Base-by-base conservation (phyloP, 2,888 invertebrate genomes). In the Corythucha ciliata region DNA sequence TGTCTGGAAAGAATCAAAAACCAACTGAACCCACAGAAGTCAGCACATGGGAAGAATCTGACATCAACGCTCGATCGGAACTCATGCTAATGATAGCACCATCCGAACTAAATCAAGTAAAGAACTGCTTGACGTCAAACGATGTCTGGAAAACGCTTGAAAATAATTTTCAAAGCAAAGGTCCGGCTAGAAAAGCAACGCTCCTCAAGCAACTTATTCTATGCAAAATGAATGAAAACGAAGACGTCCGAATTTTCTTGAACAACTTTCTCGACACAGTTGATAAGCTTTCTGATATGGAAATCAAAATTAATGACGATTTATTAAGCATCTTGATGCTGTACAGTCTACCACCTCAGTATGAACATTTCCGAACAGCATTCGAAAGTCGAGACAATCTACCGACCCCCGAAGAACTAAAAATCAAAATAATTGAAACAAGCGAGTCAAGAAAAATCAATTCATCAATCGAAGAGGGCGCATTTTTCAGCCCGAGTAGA, bases 141-240 rank as follows among this genome's bases (percentile, higher is more conserved):
- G 62, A 64, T 12, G 57, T 68, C 18, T 70, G 68, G 69, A 14
- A 56, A 6, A 47, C 16, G 27, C 37, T 20, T 16, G 37, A 37
- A 37, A 22, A 36, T 20, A 47, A 36, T 22, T 47, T 36, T 37
- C 20, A 16, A 16, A 20, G 26, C 4, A 14, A 34, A 46, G 46
- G 46, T 40, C 46, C 46, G 7, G 67, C 67, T 1, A 55, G 65
- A 29, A 69, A 69, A 52, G 68, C 68, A 0, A 67, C 64, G 3
- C 53, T 69, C 4, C 52, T 70, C 12, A 69, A 70, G 44, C 59
- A 63, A 29, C 54, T 69, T 3, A 62, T 63, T 3, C 48, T 67
- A 5, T 62, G 62, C 8, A 62, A 62, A 24, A 67, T 69, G 66
- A 39, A 48, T 16, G 63, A 67, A 16, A 54, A 53, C 2, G 62